Base-by-base conservation (phyloP, 2,113 vertebrate species). In the Amazona guildingii region DNA sequence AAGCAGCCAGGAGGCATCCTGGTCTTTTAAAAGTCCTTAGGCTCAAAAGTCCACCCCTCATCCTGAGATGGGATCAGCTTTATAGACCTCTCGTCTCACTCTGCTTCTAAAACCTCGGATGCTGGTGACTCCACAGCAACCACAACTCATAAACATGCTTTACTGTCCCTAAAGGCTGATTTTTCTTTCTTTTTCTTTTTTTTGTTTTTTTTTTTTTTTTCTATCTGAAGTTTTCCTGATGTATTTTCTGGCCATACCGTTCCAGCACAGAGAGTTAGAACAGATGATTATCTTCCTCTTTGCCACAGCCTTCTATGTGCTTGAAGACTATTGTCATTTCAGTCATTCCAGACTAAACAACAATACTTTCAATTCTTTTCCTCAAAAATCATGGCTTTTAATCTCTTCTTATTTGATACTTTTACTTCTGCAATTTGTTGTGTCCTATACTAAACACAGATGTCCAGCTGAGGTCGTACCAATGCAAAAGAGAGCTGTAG, bases 61-160 rank as follows among this genome's bases (percentile, higher is more conserved):
- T 33, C 11, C 59, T 55, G 44, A 49, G 8, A 14, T 11, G 8
- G 29, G 29, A 43, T 83, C 52, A 57, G 9, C 25, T 76, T 64
- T 55, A 33, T 8, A 39, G 46, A 16, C 27, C 14, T 3, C 41
- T 80, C 68, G 7, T 43, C 52, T 75, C 29, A 23, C 9, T 31
- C 37, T 90, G 31, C 23, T 79, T 82, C 70, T 43, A 64, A 82
- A 52, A n/a, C 10, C 28, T 78, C 46, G 52, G 13, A 18, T 37
- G n/a, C 68, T 67, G 57, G 48, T 39, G 43, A 44, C 14, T 57
- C 54, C 31, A 41, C 0, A 0, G 27, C 24, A 81, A 5, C 27
- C 21, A 31, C 28, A 52, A 77, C 16, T 16, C 29, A 28, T 31
- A 8, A 33, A 24, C 7, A 1, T 5, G 1, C 24, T 75, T 66